These are phyloP conservation scores for Pegoplata infirma DNA, from an alignment of 2,888 invertebrate genomes.

Conservation along the genomic window DNA sequence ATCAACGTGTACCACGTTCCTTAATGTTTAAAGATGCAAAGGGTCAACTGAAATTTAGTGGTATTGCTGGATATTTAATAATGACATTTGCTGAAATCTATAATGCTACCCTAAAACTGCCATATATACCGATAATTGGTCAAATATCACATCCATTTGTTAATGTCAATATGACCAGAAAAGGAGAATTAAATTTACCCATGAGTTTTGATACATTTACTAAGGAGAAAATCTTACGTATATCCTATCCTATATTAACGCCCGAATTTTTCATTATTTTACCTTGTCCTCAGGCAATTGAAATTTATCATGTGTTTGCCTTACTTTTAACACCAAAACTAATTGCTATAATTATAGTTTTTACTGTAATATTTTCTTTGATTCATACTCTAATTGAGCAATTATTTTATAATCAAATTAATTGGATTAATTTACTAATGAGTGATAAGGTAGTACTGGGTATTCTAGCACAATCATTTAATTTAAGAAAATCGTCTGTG, in stretches of 20 bases:
- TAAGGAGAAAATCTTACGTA: not conserved
- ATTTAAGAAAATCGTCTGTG: not conserved
- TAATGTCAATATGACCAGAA: conserved; percentile 7
- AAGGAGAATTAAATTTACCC: conserved; percentile 38
- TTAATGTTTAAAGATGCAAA: conserved; percentile 57
- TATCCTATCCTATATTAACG: conserved; percentile 10
- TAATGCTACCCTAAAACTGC: conserved; percentile 64
- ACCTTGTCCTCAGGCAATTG: conserved; percentile 44
- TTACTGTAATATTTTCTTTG: conserved; percentile 24
- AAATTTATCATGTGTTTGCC: conserved; percentile 8
- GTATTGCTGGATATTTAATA: conserved; percentile 65
- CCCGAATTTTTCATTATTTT: conserved; percentile 28
- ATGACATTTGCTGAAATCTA: conserved; percentile 60
- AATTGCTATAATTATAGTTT: not conserved
- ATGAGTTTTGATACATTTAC: conserved; percentile 1
- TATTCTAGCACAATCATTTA: conserved; percentile 41
- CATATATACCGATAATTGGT: not conserved
- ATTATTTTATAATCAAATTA: conserved; percentile 5
- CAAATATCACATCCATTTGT: not conserved
- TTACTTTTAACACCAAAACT: conserved; percentile 7
- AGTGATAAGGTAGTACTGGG: conserved; percentile 50
- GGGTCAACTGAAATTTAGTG: conserved; percentile 53
- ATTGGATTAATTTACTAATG: conserved; percentile 11
- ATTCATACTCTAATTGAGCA: conserved; percentile 20
- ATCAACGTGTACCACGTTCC: conserved; percentile 65